Base-by-base conservation (phyloP, 2,888 invertebrate genomes). In the Drosophila rubida region DNA sequence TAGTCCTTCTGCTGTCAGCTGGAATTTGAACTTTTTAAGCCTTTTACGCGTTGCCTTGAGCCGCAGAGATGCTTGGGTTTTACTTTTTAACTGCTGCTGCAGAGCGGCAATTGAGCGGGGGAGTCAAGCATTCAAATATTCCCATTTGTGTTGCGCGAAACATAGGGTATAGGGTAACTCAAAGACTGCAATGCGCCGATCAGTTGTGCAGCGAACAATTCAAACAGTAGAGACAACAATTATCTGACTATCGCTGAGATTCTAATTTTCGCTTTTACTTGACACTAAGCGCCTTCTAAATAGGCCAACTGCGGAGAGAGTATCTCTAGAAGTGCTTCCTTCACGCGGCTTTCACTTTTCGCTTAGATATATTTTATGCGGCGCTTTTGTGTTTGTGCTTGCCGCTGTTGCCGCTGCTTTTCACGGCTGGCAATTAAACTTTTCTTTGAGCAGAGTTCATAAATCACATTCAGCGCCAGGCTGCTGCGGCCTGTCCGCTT, bases 11-110 rank as follows among this genome's bases (percentile, higher is more conserved):
- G 74, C 67, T 88, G 82, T 88, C 82, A 83, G 88, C 71, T 85
- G 86, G 69, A 87, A 87, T 89, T 85, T 85, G 88, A 85, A 89
- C 83, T 89, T 85, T 89, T 87, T 85, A 88, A 85, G 87, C 88
- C 84, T 75, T 85, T 89, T 89, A 82, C 86, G 80, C 83, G 80
- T 69, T 72, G 87, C 76, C 82, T 87, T 87, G 80, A 82, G 88
- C 84, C 80, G 59, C 61, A 64, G 65, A 67, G 63, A 62, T 71
- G 79, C 66, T 71, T 53, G 79, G 75, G 70, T 35, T 74, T 75
- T 71, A 67, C 83, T 75, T 82, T 65, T 77, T 46, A 76, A 70
- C 76, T 64, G 59, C 49, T 41, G 54, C 35, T 19, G 46, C 11
- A 5, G 16, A 11, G 13, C 2, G 14, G 39, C 30, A 27, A n/a